Conservation (phyloP, 2,888 invertebrate species). For the Calliscelio sp. region DNA sequence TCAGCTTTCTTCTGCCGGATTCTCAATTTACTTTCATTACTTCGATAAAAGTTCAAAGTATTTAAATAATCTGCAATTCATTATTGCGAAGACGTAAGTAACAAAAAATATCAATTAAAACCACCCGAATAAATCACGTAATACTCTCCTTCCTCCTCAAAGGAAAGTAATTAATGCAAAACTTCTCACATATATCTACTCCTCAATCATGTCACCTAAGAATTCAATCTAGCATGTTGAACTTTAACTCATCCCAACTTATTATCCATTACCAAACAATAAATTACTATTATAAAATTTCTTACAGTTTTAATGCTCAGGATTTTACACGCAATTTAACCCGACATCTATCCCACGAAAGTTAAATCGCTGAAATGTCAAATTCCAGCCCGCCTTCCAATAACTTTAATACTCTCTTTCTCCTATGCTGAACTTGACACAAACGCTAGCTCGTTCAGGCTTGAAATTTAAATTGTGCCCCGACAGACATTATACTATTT, state of each 20-base stretch:
- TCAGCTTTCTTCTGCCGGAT: not conserved
- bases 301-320: no score
- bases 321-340: constrained; percentile 19
- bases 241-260: not conserved
- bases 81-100: not conserved
- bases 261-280: no score
- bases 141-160: no score
- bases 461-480: constrained; percentile 15
- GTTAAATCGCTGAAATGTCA: constrained; percentile 13
- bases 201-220: no score
- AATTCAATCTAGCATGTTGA: not conserved
- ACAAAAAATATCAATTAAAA: constrained; percentile 1
- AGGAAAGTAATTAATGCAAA: no score
- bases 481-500: not conserved
- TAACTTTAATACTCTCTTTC: constrained; percentile 12
- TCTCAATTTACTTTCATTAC: not conserved
- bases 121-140: not conserved
- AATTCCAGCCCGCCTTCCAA: not conserved
- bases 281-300: no score
- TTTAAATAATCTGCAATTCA: not conserved
- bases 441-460: not conserved
- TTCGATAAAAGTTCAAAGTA: not conserved
- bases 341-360: not conserved
- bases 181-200: no score
- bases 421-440: constrained; percentile 10